Base-by-base conservation (phyloP, 2,797 vertebrate genomes). In the Notolepis coatsorum region DNA sequence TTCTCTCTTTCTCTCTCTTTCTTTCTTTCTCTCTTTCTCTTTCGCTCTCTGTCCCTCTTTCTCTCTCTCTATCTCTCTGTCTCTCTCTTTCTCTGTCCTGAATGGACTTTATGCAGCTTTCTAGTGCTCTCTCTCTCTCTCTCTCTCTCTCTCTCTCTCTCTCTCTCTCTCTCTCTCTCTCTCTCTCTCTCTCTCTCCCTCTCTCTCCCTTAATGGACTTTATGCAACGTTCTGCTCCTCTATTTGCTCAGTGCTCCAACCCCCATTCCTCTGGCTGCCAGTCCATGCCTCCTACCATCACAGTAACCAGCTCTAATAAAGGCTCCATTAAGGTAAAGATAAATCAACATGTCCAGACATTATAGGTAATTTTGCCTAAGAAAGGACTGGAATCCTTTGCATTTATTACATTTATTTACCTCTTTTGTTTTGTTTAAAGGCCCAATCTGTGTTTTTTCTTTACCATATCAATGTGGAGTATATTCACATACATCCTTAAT, bases 191-290 rank as follows among this genome's bases (percentile, higher is more conserved):
- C 18, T 20, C 20, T 9, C 20, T 10, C 5, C 21, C 18, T 20
- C 8, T 8, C 42, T 56, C 37, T 39, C 49, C 31, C 39, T 18
- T 47, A 67, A 53, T 17, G 39, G 61, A 49, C 54, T 70, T 65
- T 56, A 65, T 49, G 10, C 13, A 50, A 43, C 57, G 56, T 59
- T 54, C 23, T 15, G 18, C 27, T 10, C 21, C 49, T 35, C 0
- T 2, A 31, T 41, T 73, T 49, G 69, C 57, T 72, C 74, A 63
- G 25, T 61, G 49, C 61, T 49, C 33, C 30, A 42, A 47, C 27
- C 37, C 25, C 12, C 25, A 23, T 27, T 51, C 27, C 37, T 42
- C 33, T 23, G 15, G 23, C 56, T 37, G 15, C 21, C 46, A 21
- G n/a, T n/a, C 46, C 10, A 9, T 8, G 0, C 35, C 39, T 1